Conservation (phyloP, 2,113 vertebrate species). For the Copsychus sechellarum region DNA sequence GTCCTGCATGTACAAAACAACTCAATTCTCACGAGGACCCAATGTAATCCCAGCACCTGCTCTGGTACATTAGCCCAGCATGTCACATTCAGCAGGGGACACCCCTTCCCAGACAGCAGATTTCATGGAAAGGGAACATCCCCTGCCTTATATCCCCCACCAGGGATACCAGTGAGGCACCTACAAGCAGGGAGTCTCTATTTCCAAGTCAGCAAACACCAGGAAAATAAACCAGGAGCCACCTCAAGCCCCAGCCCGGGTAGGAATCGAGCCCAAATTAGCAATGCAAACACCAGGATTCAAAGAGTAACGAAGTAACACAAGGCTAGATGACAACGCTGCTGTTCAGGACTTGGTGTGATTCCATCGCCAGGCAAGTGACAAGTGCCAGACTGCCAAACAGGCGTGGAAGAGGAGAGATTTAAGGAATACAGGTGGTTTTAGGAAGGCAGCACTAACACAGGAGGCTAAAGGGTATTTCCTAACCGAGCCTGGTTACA, state of each 20-base stretch:
- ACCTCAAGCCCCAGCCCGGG: neutral
- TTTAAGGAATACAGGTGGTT: neutral
- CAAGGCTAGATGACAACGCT: accelerated
- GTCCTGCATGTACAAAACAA: accelerated
- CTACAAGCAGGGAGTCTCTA: neutral
- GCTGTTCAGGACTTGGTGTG: neutral
- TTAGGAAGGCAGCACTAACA: neutral
- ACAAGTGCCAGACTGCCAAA: neutral
- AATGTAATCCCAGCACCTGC: accelerated
- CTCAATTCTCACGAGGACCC: accelerated
- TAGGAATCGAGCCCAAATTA: neutral
- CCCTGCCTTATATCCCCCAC: neutral
- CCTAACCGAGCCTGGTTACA: neutral
- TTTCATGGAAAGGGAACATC: neutral
- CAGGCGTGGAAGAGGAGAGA: accelerated
- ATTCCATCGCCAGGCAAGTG: neutral
- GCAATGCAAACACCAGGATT: neutral
- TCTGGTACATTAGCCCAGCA: neutral
- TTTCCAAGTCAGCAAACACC: neutral
- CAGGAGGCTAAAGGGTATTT: neutral
- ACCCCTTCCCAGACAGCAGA: accelerated
- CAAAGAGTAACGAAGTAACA: neutral
- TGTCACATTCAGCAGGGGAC: accelerated
- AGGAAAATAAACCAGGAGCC: neutral
- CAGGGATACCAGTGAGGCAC: neutral